Evolutionary conservation across 2,113 vertebrate species (phyloP), one percentile per base, ranked within the genome.

Genomic region (Ariopsis seemanni): DNA sequence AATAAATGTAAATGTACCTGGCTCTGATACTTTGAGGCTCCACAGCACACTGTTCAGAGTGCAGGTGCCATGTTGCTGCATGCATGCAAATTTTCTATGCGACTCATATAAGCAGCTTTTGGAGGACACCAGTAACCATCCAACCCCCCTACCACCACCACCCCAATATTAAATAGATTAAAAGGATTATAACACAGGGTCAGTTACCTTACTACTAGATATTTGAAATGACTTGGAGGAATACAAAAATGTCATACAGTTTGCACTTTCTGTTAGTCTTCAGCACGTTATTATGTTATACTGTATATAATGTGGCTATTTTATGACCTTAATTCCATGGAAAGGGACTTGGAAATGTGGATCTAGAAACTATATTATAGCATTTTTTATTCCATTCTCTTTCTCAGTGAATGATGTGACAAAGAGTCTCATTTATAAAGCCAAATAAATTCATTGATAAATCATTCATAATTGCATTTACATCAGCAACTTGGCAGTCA

Each of bases 1-100:
- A 81, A 60, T 58, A 78, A 55, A 78, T 81, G 79, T 81, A 42
- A 6, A 58, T 81, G 27, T 34, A 81, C 27, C 77, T 79, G n/a
- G 48, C 52, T 34, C 27, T 60, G 55, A 60, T 81, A 60, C 27
- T 81, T 30, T 20, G 14, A 58, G 55, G 55, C 78, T 58, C 78
- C 55, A 10, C 53, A 34, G n/a, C 27, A 58, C 3, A 9, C 4
- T 22, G 8, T 81, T 12, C 79, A 34, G 8, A 42, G 27, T 58
- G 79, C 79, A 34, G 27, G 27, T 42, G 55, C n/a, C 77, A 79
- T 57, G 77, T n/a, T 57, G 52, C 77, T 30, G n/a, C n/a, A 7
- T 30, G 14, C 77, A 79, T 79, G 52, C 77, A 79, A 78, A 78
- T 78, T 78, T 55, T 27, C 50, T 78, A 12, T 14, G 17, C 62